Evolutionary conservation across 1,140 invertebrate genomes (phyloP).

Genomic region (Mercenaria mercenaria): DNA sequence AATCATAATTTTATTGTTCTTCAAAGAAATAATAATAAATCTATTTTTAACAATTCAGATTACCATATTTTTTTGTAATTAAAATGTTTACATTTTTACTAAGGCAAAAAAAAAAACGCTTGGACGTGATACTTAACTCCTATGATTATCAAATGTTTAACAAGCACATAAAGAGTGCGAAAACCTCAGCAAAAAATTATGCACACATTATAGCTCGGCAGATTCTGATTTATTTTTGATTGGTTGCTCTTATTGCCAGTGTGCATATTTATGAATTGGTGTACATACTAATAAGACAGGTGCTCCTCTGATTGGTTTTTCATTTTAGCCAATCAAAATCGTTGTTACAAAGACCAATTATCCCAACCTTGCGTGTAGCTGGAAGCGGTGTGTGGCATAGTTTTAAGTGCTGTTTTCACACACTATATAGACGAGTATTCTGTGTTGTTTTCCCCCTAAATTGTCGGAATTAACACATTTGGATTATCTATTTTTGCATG

Average conservation of each 20-base stretch:
- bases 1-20: no score
- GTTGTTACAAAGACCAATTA: slow-evolving; percentile 48
- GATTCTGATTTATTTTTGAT: slow-evolving; percentile 1
- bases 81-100: no score
- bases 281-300: slow-evolving; percentile 47
- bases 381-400: slow-evolving; percentile 67
- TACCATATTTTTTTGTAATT: no score
- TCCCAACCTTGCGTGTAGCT: slow-evolving; percentile 52
- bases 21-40: no score
- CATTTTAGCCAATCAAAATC: slow-evolving; percentile 35
- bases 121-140: no score
- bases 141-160: no score
- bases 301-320: slow-evolving; percentile 27
- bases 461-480: slow-evolving; percentile 40
- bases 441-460: slow-evolving; percentile 38
- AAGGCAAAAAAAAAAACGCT: no score
- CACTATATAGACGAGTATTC: slow-evolving; percentile 40
- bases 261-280: slow-evolving; percentile 29
- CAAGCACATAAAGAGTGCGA: neutral
- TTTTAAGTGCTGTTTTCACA: slow-evolving; percentile 62
- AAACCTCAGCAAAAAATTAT: neutral
- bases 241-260: neutral
- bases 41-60: no score
- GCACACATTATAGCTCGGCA: neutral
- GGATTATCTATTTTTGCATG: neutral